Percentiles rank a stretch among this genome's conserved stretches.
Conservation (phyloP, 2,888 invertebrate species). For the Caenorhabditis afra region DNA sequence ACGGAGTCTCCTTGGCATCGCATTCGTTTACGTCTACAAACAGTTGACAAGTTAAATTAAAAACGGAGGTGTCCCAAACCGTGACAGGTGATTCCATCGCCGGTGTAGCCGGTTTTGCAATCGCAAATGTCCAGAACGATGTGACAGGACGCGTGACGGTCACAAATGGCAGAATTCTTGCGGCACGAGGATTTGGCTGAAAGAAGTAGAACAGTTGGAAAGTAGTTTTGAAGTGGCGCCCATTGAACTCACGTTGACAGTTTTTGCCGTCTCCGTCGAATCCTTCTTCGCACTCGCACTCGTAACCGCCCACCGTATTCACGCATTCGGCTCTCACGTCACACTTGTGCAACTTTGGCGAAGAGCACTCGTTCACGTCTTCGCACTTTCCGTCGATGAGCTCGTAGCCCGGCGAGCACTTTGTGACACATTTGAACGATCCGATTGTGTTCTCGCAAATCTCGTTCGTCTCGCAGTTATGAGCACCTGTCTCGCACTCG, state of each 20-base stretch:
- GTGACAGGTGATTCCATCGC: conserved; percentile 76
- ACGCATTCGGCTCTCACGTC: conserved; percentile 71
- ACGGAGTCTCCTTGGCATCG: conserved; percentile 69
- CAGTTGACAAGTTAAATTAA: too few relatives aligned
- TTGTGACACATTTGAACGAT: conserved; percentile 70
- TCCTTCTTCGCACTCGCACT: conserved; percentile 75
- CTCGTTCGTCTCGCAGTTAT: conserved; percentile 82
- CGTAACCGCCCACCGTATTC: conserved; percentile 73
- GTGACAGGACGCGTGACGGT: conserved; percentile 76
- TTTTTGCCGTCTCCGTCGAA: conserved; percentile 73
- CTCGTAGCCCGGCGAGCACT: conserved; percentile 73
- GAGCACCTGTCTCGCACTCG: conserved; percentile 72
- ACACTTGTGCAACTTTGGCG: conserved; percentile 47
- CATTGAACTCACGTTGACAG: conserved; percentile 70
- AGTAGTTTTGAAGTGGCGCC: neutral
- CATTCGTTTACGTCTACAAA: conserved; percentile 81
- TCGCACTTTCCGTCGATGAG: conserved; percentile 64
- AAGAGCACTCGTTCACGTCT: conserved; percentile 74
- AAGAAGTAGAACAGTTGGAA: conserved; percentile 29
- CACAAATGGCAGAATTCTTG: conserved; percentile 72
- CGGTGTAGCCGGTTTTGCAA: conserved; percentile 76
- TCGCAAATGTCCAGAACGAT: conserved; percentile 72
- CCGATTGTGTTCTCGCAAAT: conserved; percentile 76
- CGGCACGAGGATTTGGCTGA: conserved; percentile 75
- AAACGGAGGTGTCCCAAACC: too few relatives aligned